These are phyloP conservation scores for Diadumene lineata DNA, from an alignment of 92 coral and sea anemone genomes.

Conservation along the genomic window DNA sequence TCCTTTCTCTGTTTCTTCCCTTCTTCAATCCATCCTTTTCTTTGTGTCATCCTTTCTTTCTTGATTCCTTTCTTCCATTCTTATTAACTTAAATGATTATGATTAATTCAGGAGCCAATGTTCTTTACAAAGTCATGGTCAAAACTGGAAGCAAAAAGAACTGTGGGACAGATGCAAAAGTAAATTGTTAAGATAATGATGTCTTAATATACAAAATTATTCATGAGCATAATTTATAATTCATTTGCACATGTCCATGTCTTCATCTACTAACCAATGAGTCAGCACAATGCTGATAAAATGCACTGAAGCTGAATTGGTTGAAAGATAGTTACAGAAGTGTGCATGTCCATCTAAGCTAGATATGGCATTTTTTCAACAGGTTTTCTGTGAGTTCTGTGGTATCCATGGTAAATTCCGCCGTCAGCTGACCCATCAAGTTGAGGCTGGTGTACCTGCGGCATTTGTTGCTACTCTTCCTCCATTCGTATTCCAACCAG, in stretches of 20 bases:
- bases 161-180: constrained; percentile 98
- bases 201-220: neutral
- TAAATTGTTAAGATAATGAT: constrained; percentile 9
- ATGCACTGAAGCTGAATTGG: too few relatives aligned
- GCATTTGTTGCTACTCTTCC: constrained; percentile 86
- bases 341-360: too few relatives aligned
- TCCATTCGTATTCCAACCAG: constrained; percentile 76
- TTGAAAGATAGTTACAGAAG: too few relatives aligned
- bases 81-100: neutral
- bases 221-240: too few relatives aligned
- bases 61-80: neutral
- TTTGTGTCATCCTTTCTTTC: neutral
- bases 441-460: constrained; percentile 78
- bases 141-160: constrained; percentile 87
- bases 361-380: neutral
- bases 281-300: too few relatives aligned
- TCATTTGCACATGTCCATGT: too few relatives aligned
- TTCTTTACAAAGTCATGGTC: constrained; percentile 76
- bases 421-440: constrained; percentile 71
- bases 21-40: too few relatives aligned
- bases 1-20: too few relatives aligned
- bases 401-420: constrained; percentile 83
- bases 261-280: too few relatives aligned
- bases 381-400: constrained; percentile 92
- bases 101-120: constrained; percentile 36